Percentiles rank a stretch among this genome's conserved stretches.
Conservation (phyloP, 2,888 invertebrate genomes). For the Nomada fabriciana region DNA sequence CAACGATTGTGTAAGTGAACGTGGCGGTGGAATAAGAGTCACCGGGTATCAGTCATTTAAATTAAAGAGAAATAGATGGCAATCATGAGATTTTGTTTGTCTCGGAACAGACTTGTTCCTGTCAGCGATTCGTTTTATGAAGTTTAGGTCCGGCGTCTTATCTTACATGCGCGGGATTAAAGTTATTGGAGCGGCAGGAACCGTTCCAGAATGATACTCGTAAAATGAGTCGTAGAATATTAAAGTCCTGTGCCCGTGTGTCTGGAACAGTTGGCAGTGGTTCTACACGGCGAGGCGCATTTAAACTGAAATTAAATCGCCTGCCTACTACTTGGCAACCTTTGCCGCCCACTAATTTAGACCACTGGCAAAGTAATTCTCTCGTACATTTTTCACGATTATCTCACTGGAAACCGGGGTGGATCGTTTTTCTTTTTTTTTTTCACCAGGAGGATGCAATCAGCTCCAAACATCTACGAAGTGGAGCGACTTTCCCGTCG, state of each 20-base stretch:
- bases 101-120: too few species aligned
- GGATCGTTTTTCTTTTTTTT: conserved; percentile 4
- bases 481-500: conserved; percentile 12
- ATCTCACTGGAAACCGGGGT: conserved; percentile 32
- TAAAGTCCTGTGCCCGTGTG: conserved; percentile 34
- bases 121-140: background rate
- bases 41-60: conserved; percentile 21
- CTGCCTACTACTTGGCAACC: conserved; percentile 54
- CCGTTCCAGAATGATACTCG: conserved; percentile 48
- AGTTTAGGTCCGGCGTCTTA: background rate
- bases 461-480: conserved; percentile 25
- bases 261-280: conserved; percentile 59
- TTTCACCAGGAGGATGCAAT: conserved; percentile 30
- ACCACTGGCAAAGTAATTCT: conserved; percentile 50
- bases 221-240: conserved; percentile 44
- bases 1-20: conserved; percentile 43
- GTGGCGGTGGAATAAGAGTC: conserved; percentile 25
- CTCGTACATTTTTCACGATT: conserved; percentile 58
- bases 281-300: conserved; percentile 45
- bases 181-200: conserved; percentile 34
- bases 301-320: conserved; percentile 64
- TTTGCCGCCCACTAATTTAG: conserved; percentile 46
- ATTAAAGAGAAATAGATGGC: background rate
- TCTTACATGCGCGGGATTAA: conserved; percentile 15
- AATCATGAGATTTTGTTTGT: too few species aligned